Conservation (phyloP, 2,113 vertebrate species). For the Bambusicola thoracicus region DNA sequence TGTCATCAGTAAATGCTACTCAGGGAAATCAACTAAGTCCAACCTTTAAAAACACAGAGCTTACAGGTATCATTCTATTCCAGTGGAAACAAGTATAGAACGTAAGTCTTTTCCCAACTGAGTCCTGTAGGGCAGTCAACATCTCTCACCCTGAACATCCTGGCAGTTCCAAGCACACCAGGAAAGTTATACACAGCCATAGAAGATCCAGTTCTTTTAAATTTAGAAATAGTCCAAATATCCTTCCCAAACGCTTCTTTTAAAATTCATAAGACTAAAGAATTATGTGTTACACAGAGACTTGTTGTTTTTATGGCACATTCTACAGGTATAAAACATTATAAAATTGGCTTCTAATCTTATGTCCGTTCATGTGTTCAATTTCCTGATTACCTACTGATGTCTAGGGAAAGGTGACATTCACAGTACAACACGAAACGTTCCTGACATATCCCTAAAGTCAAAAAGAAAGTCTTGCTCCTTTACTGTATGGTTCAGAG, state of each 20-base stretch:
- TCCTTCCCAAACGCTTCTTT: background rate
- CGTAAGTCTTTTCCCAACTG: rapidly evolving
- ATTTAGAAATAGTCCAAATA: background rate
- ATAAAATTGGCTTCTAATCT: background rate
- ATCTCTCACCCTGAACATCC: background rate
- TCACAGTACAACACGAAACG: background rate
- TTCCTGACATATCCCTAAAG: background rate
- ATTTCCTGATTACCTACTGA: background rate
- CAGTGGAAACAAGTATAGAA: background rate
- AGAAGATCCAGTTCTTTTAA: background rate
- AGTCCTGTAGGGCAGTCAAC: background rate
- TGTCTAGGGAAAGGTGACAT: background rate
- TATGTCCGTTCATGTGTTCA: rapidly evolving
- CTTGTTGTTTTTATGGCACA: background rate
- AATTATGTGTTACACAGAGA: background rate
- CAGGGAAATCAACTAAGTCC: background rate
- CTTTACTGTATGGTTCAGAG: background rate
- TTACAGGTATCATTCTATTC: background rate
- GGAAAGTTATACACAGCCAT: background rate
- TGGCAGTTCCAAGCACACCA: background rate
- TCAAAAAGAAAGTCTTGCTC: background rate
- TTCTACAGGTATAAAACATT: background rate
- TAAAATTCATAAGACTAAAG: background rate
- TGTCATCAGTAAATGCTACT: background rate
- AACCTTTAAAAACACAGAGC: background rate